Conservation (phyloP, 2,888 invertebrate genomes). For the Notodonta dromedarius region DNA sequence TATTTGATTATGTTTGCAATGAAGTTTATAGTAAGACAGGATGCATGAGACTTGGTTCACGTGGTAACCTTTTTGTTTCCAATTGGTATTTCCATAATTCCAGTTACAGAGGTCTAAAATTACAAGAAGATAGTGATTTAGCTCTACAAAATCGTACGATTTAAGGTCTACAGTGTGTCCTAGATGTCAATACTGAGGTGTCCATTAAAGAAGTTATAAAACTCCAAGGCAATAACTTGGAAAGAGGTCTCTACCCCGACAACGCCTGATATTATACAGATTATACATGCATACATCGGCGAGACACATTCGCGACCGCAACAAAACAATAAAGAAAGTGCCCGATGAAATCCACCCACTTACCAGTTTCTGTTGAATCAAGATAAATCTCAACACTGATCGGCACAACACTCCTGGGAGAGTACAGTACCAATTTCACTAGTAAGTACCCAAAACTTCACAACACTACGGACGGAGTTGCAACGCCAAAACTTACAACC, state of each 20-base stretch:
- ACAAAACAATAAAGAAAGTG: slow-evolving; percentile 54
- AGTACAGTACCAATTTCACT: slow-evolving; percentile 65
- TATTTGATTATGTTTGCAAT: no score
- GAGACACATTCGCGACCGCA: slow-evolving; percentile 29
- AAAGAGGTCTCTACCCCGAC: not conserved
- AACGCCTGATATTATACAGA: slow-evolving; percentile 4
- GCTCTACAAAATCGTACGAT: no score
- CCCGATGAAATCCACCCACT: slow-evolving; percentile 40
- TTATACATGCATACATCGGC: slow-evolving; percentile 8
- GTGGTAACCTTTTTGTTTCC: not conserved
- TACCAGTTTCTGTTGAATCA: slow-evolving; percentile 71
- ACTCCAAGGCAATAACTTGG: not conserved
- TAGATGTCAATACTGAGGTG: not conserved
- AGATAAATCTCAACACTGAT: slow-evolving; percentile 70
- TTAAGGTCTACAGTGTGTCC: no score
- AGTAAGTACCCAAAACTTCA: slow-evolving; percentile 37
- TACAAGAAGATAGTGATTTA: no score
- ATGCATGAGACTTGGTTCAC: not conserved
- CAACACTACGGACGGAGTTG: slow-evolving; percentile 38
- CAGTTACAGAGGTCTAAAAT: not conserved
- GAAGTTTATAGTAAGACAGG: no score
- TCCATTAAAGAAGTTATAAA: not conserved
- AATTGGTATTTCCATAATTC: not conserved
- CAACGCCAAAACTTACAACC: slow-evolving; percentile 32
- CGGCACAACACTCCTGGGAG: slow-evolving; percentile 52